These are phyloP conservation scores for Melangyna quadrimaculata DNA, from an alignment of 2,888 invertebrate genomes.

Conservation along the genomic window DNA sequence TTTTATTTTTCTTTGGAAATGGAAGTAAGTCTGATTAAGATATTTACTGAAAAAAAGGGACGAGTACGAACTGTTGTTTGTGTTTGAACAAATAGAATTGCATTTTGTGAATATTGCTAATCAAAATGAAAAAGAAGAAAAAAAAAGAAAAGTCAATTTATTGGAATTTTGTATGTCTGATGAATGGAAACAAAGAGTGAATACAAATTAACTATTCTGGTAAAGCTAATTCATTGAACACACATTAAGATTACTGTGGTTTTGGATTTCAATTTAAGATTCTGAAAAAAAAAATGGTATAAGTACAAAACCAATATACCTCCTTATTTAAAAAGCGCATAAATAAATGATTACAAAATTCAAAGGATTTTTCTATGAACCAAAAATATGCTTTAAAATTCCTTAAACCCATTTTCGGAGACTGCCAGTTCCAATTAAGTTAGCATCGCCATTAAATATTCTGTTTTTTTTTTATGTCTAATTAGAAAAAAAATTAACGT, in stretches of 20 bases:
- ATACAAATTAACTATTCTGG: not conserved
- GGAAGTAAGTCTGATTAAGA: conserved; percentile 51
- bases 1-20: not conserved
- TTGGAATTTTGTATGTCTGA: not conserved
- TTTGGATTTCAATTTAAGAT: not conserved
- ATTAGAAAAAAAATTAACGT: too few relatives aligned
- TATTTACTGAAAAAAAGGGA: conserved; percentile 15
- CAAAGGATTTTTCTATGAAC: too few relatives aligned
- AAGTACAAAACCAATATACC: too few relatives aligned
- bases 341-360: too few relatives aligned
- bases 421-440: too few relatives aligned
- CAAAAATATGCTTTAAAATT: too few relatives aligned
- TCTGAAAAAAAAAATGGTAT: not conserved
- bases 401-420: too few relatives aligned
- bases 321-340: too few relatives aligned
- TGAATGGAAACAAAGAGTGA: not conserved
- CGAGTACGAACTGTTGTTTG: not conserved
- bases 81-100: conserved; percentile 30
- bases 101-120: conserved; percentile 31
- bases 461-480: too few relatives aligned
- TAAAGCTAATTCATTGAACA: not conserved
- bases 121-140: not conserved
- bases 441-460: too few relatives aligned
- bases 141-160: not conserved
- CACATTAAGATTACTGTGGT: not conserved